Base-by-base conservation (phyloP, 2,797 vertebrate species). In the Channallabes apus region DNA sequence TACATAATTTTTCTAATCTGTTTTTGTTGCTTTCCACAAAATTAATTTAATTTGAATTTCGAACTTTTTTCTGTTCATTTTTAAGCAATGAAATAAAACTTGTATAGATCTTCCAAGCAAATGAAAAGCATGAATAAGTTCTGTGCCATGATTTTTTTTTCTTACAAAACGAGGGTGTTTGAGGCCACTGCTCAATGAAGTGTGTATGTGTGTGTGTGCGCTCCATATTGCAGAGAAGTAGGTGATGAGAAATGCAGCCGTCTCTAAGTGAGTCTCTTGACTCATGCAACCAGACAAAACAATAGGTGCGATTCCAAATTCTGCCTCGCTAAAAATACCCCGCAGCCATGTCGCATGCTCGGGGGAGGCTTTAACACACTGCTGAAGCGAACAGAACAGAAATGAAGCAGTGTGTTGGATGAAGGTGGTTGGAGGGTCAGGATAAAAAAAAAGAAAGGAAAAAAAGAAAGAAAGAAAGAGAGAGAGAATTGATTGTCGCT, bases 241-340 rank as follows among this genome's bases (percentile, higher is more conserved):
- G 61, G 69, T 79, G n/a, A 38, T 20, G 32, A 73, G 65, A 22
- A 83, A 91, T 82, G 90, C 82, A 27, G 65, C 65, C 38, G 90
- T 90, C 87, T 93, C 87, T 90, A 92, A 91, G 90, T 75, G 89
- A 90, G 91, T 87, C 78, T 85, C 87, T 82, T 89, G 89, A 90
- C 77, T 92, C 88, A 88, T 77, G 85, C 89, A 77, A 84, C 72
- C 88, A 88, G 80, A 71, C 61, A 54, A 90, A 92, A 94, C 90
- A 93, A 94, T 91, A 85, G 86, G 79, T 61, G 61, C 91, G 92
- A 93, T 90, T 92, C 91, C 92, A 90, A 92, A 91, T 88, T 84
- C 87, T 87, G 78, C 83, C 85, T 82, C 86, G 87, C 92, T 93
- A 92, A 92, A 94, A 92, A 94, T 92, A 93, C 86, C 82, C 80